Percentiles rank a stretch among this genome's conserved stretches.
Conservation (phyloP, 2,797 vertebrate species). For the Brachyalestes nurse region DNA sequence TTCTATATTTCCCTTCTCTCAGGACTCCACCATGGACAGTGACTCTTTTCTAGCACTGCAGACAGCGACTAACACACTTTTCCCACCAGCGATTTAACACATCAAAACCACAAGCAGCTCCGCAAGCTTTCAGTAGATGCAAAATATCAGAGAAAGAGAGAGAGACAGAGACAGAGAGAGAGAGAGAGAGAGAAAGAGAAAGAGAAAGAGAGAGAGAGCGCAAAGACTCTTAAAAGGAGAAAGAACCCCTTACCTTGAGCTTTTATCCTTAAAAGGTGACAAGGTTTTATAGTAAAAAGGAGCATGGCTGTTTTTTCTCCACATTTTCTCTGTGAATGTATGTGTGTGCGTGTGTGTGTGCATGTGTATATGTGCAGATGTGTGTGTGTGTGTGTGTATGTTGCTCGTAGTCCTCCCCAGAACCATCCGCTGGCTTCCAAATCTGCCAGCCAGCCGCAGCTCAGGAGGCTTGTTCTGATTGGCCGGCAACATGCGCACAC, state of each 20-base stretch:
- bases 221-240: too few species aligned
- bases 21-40: not conserved
- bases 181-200: not conserved
- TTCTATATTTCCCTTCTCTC: not conserved
- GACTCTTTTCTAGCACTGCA: not conserved
- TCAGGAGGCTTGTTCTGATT: slow-evolving; percentile 73
- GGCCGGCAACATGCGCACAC: slow-evolving; percentile 63
- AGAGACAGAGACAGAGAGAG: not conserved
- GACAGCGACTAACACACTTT: slow-evolving; percentile 43
- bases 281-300: slow-evolving; percentile 73
- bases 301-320: slow-evolving; percentile 61
- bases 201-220: not conserved
- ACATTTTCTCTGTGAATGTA: slow-evolving; percentile 49
- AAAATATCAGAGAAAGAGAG: slow-evolving; percentile 5
- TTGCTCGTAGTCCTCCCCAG: slow-evolving; percentile 69
- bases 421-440: slow-evolving; percentile 54
- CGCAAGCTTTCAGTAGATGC: slow-evolving; percentile 20
- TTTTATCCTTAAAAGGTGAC: slow-evolving; percentile 79
- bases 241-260: slow-evolving; percentile 80
- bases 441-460: slow-evolving; percentile 76
- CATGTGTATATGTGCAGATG: not conserved
- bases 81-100: slow-evolving; percentile 11
- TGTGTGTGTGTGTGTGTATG: slow-evolving; percentile 41
- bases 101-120: slow-evolving; percentile 25
- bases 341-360: not conserved